Evolutionary conservation across 2,113 vertebrate species (phyloP), one percentile per base, ranked within the genome.

Genomic region (Herpailurus yagouaroundi): DNA sequence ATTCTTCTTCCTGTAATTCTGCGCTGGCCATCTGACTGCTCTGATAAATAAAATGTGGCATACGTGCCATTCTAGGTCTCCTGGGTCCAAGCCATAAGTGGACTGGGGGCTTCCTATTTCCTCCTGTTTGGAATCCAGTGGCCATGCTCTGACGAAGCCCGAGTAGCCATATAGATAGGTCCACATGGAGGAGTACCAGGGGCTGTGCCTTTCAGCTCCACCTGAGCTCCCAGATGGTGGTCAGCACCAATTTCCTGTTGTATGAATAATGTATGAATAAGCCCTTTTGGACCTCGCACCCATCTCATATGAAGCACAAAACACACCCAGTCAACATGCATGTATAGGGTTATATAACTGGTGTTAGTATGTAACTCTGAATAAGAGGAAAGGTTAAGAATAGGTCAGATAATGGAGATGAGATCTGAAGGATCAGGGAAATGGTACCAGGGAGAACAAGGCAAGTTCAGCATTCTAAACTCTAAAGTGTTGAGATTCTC

Each of bases 81-180:
- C 38, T 33, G 50, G 31, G 25, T 2, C 33, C 29, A 90, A 18
- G 25, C 14, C 14, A 48, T 36, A 60, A 33, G 14, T 23, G 14
- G 4, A 79, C 50, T 31, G 3, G 48, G 1, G 14, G 23, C 73
- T 90, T 87, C 23, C 3, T 41, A 11, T 48, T 48, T 87, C 25
- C 0, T 81, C 18, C 9, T 29, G 23, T 60, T 38, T 25, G n/a
- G 7, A 91, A 76, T 0, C 10, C 25, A 68, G 63, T 1, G 8
- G 7, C 27, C 19, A 36, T 57, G 19, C 19, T 71, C 15, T 64
- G n/a, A 88, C 5, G 21, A 83, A 79, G 45, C 14, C 15, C 5
- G 9, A 21, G 15, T 4, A 57, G 0, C 29, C 19, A 0, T 7
- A 18, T 12, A 2, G 18, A 31, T 10, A 25, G n/a, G 21, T 33